Percentiles rank a stretch among this genome's conserved stretches.
Evolutionary conservation across 2,888 invertebrate genomes (phyloP).

Genomic region (Saturnia japonica): DNA sequence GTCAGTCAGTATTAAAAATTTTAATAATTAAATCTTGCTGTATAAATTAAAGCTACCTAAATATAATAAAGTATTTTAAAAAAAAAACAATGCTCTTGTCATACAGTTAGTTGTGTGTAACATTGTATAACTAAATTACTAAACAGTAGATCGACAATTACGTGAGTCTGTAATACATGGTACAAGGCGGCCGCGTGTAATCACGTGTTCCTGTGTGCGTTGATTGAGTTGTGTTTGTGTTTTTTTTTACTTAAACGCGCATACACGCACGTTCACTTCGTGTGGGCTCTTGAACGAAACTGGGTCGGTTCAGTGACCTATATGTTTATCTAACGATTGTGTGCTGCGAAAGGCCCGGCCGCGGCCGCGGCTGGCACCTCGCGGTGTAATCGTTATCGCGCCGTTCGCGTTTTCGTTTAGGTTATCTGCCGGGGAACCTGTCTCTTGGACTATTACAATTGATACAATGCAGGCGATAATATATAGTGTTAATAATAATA

Average conservation of each 20-base stretch:
- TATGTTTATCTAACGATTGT: constrained; percentile 81
- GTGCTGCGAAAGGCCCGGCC: constrained; percentile 58
- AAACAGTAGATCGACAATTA: constrained; percentile 35
- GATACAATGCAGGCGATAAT: constrained; percentile 23
- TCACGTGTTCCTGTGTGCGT: constrained; percentile 40
- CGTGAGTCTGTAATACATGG: constrained; percentile 32
- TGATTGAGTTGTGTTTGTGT: constrained; percentile 48
- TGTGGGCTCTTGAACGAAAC: constrained; percentile 60
- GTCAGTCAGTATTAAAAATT: neutral
- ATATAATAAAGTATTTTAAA: neutral
- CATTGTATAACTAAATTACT: constrained; percentile 32
- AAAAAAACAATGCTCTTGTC: constrained; percentile 2
- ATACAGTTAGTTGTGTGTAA: constrained; percentile 26
- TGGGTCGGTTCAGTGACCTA: constrained; percentile 81
- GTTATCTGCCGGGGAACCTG: constrained; percentile 76
- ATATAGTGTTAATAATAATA: constrained; percentile 5
- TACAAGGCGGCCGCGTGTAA: constrained; percentile 22
- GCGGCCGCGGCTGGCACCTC: constrained; percentile 49
- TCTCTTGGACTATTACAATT: constrained; percentile 56
- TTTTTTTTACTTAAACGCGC: constrained; percentile 68
- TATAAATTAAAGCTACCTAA: neutral
- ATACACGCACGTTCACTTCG: constrained; percentile 47
- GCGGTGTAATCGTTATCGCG: constrained; percentile 63
- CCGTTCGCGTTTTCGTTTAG: constrained; percentile 72
- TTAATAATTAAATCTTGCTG: neutral